Percentiles rank a stretch among this genome's conserved stretches.
These are phyloP conservation scores for Chrysemys picta DNA, from an alignment of 2,113 vertebrate genomes.

Conservation along the genomic window DNA sequence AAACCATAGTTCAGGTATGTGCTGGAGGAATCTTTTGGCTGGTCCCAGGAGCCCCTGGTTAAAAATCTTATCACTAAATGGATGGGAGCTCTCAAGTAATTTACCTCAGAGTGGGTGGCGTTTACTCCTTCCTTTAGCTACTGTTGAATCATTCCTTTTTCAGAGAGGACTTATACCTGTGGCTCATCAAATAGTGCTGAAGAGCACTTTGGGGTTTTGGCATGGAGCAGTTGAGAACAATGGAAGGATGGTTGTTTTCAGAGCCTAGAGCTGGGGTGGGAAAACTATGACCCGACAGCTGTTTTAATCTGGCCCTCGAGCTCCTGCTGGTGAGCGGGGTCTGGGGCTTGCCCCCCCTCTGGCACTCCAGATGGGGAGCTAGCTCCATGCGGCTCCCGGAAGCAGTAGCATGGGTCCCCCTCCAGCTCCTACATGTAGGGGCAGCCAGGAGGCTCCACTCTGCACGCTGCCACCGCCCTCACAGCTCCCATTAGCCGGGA, in stretches of 20 bases:
- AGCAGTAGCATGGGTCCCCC: too few relatives aligned
- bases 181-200: not conserved
- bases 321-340: too few relatives aligned
- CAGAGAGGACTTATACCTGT: not conserved
- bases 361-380: too few relatives aligned
- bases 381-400: too few relatives aligned
- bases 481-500: too few relatives aligned
- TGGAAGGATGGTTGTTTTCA: not conserved
- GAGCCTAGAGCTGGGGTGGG: not conserved
- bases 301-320: too few relatives aligned
- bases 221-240: not conserved
- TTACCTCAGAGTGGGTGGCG: not conserved
- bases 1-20: not conserved
- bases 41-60: not conserved
- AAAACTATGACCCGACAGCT: too few relatives aligned
- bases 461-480: too few relatives aligned
- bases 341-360: too few relatives aligned
- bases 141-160: not conserved
- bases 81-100: too few relatives aligned
- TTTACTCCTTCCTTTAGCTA: not conserved
- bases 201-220: not conserved
- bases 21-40: not conserved
- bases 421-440: too few relatives aligned
- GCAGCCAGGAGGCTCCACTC: too few relatives aligned
- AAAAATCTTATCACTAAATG: not conserved